Conservation (phyloP, 1,140 invertebrate genomes). For the Galleria mellonella region DNA sequence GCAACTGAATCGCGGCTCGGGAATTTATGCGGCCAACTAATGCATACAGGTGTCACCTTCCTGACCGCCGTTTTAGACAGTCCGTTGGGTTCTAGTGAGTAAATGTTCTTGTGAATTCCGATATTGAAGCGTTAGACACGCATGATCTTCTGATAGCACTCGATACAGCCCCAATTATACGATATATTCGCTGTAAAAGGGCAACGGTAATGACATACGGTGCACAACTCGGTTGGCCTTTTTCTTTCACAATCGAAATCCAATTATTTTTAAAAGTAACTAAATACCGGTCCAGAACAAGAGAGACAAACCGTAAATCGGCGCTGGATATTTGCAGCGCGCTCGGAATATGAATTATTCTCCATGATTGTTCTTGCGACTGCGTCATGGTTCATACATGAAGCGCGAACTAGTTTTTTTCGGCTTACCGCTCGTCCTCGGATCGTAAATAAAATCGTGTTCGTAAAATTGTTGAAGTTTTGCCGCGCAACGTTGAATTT, state of each 20-base stretch:
- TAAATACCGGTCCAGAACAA: constrained; percentile 48
- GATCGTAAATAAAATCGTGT: constrained; percentile 46
- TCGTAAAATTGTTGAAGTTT: constrained; percentile 46
- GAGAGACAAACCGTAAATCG: constrained; percentile 48
- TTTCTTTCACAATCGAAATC: constrained; percentile 65
- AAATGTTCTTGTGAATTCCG: constrained; percentile 27
- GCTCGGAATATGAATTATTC: constrained; percentile 75
- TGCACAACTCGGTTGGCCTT: constrained; percentile 14
- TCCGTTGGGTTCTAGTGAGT: constrained; percentile 53
- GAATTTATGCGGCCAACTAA: constrained; percentile 69
- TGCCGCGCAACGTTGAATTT: constrained; percentile 19
- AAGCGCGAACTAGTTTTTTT: constrained; percentile 67
- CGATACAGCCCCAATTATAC: constrained; percentile 53
- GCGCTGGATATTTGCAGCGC: constrained; percentile 64
- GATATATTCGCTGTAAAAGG: constrained; percentile 60
- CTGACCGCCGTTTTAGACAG: constrained; percentile 51
- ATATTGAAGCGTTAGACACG: constrained; percentile 41
- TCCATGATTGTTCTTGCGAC: constrained; percentile 62
- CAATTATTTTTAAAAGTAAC: constrained; percentile 71
- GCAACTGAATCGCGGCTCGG: constrained; percentile 42
- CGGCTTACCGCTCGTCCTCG: constrained; percentile 26
- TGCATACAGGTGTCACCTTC: constrained; percentile 63
- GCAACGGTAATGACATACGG: constrained; percentile 60
- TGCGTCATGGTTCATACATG: constrained; percentile 73
- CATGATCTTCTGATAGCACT: constrained; percentile 33